Percentiles rank a stretch among this genome's conserved stretches.
Conservation (phyloP, 2,888 invertebrate genomes). For the Parthenolecanium corni region DNA sequence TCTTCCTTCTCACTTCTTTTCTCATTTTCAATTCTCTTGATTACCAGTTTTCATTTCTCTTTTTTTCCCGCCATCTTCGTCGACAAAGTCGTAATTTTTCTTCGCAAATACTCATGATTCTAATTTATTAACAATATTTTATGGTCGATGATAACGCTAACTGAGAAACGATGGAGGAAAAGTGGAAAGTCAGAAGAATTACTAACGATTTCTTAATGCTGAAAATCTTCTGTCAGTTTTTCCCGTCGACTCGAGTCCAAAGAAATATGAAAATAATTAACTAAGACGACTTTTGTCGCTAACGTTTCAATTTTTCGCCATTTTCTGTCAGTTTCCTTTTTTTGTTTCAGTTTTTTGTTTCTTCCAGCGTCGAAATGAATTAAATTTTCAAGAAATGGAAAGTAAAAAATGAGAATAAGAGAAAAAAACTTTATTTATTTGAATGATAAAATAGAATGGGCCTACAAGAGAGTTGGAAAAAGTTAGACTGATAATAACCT, state of each 20-base stretch:
- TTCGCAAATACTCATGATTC: background rate
- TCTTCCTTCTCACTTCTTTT: too few relatives aligned
- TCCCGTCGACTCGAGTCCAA: background rate
- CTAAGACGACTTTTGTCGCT: background rate
- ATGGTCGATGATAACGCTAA: too few relatives aligned
- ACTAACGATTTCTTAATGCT: background rate
- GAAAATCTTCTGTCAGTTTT: background rate
- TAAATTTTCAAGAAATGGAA: background rate
- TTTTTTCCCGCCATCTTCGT: background rate
- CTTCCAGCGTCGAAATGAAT: background rate
- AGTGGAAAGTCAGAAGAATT: too few relatives aligned
- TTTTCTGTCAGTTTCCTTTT: background rate
- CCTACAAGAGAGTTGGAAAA: too few relatives aligned
- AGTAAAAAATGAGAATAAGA: background rate
- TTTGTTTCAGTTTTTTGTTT: conserved; percentile 4
- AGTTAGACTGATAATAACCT: too few relatives aligned
- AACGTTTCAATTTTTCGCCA: background rate
- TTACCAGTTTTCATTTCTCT: too few relatives aligned
- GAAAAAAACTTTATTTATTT: background rate
- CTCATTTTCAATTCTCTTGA: too few relatives aligned
- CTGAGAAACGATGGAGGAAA: too few relatives aligned
- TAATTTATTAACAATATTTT: background rate
- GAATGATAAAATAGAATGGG: background rate
- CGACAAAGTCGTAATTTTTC: background rate
- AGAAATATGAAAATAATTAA: background rate